Base-by-base conservation (phyloP, 2,797 vertebrate genomes). In the Otus scops region DNA sequence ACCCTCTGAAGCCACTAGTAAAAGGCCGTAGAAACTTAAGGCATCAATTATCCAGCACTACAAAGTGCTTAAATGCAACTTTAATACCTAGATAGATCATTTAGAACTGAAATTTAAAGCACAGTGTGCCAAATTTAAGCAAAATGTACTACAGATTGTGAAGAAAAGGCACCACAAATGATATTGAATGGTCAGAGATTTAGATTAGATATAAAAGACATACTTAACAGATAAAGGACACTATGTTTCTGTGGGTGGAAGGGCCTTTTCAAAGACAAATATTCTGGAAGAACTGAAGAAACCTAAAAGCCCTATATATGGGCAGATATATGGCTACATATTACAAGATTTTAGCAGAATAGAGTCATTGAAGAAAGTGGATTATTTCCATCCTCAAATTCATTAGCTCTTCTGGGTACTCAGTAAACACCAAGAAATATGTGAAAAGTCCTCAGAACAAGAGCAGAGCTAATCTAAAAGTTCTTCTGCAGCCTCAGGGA, bases 31-130 rank as follows among this genome's bases (percentile, higher is more conserved):
- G 77, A 85, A 95, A 92, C 80, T 89, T 85, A 93, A 90, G 43
- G 48, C 27, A 94, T 95, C 77, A 95, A 93, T 95, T 97, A 95
- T 91, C 83, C 59, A 93, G 27, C 43, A 51, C 47, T 92, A 81
- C 70, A 85, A 82, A 95, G 59, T 91, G 47, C 67, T 86, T 86
- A 96, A 95, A 95, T 93, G 43, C 19, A 94, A 60, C 41, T 64
- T 89, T 91, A 95, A 94, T 85, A 71, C 54, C 17, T 77, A 87
- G 75, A 70, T 73, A 90, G 39, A 79, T 89, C 28, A 85, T 86
- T 92, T 92, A 70, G 63, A 89, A 57, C 39, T 47, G 34, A 93
- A 93, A 92, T 88, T 67, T 91, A 79, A 91, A 89, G 27, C 23
- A 78, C 65, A 30, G 30, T 13, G 24, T 85, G 22, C 53, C 34